Percentiles rank a stretch among this genome's conserved stretches.
Evolutionary conservation across 2,113 vertebrate species (phyloP).

Genomic region (Numida meleagris): DNA sequence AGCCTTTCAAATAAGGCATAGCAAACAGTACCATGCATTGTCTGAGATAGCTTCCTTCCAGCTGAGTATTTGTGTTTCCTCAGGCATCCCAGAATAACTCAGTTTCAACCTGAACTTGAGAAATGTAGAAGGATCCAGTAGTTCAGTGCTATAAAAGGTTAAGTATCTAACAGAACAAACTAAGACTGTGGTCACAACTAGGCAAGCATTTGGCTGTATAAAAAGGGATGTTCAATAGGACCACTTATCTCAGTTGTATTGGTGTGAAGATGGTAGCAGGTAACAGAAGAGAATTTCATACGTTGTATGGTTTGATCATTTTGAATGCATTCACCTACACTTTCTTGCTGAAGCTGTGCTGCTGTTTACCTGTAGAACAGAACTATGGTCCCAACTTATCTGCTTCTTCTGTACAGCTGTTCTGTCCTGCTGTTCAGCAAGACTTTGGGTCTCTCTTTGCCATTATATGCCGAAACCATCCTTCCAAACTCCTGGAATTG

Average conservation of each 20-base stretch:
- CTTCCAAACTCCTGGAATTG: not conserved
- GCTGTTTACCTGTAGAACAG: not conserved
- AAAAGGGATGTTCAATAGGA: not conserved
- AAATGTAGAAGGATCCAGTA: not conserved
- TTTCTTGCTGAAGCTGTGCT: not conserved
- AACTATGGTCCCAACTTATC: not conserved
- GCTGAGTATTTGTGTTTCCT: not conserved
- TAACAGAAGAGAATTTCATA: not conserved
- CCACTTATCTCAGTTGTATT: not conserved
- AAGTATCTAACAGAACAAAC: not conserved
- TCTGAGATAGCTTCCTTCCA: not conserved
- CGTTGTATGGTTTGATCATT: not conserved
- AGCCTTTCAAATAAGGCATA: not conserved
- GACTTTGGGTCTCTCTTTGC: not conserved
- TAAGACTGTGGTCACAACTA: not conserved
- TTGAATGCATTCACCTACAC: not conserved
- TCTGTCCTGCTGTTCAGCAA: no score
- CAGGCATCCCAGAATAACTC: not conserved
- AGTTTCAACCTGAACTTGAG: not conserved
- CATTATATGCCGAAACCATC: not conserved
- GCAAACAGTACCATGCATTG: not conserved
- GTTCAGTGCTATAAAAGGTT: not conserved
- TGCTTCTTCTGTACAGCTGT: not conserved
- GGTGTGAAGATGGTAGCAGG: accelerated
- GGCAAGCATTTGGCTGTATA: not conserved